A percentile compares a stretch with the other conserved stretches of the same genome.
phyloP scores from a whole-genome alignment of 2,797 vertebrate species.

The Enteromius viviparus region DNA sequence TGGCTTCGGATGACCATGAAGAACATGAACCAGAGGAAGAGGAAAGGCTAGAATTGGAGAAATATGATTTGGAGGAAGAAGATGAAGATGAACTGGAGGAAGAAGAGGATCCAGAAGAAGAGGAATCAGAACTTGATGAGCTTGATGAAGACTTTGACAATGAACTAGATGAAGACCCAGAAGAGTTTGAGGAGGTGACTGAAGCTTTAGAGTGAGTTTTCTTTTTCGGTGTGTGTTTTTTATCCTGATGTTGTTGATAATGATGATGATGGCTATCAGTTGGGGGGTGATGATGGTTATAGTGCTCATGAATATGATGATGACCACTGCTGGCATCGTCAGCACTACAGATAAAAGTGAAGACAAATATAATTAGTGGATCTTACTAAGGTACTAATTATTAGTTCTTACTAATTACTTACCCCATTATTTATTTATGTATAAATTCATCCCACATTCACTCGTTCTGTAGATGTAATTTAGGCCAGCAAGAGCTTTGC shows the following conservation, averaged over 20 bases:
- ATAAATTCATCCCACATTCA: not conserved
- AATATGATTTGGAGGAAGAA: constrained; percentile 49
- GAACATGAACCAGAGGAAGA: constrained; percentile 67
- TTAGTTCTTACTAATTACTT: not conserved
- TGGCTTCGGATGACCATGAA: constrained; percentile 74
- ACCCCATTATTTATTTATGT: too few relatives aligned
- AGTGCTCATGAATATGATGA: constrained; percentile 59
- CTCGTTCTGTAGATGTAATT: not conserved
- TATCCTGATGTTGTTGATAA: constrained; percentile 54
- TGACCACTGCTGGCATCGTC: constrained; percentile 63
- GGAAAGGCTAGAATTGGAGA: constrained; percentile 63
- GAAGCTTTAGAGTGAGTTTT: constrained; percentile 60
- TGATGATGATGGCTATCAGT: constrained; percentile 47
- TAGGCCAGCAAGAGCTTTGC: not conserved
- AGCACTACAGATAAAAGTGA: constrained; percentile 64
- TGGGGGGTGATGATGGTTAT: constrained; percentile 49
- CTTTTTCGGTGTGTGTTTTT: constrained; percentile 48
- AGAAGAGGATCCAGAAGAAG: constrained; percentile 64
- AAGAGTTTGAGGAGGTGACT: constrained; percentile 63
- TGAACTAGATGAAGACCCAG: constrained; percentile 53
- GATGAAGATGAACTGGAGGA: constrained; percentile 61
- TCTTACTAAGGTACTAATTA: not conserved
- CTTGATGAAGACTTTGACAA: constrained; percentile 62
- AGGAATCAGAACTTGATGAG: constrained; percentile 64
- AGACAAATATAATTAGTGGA: constrained; percentile 37